These are phyloP conservation scores for Sesamia inferens DNA, from an alignment of 2,888 invertebrate species.

Conservation along the genomic window DNA sequence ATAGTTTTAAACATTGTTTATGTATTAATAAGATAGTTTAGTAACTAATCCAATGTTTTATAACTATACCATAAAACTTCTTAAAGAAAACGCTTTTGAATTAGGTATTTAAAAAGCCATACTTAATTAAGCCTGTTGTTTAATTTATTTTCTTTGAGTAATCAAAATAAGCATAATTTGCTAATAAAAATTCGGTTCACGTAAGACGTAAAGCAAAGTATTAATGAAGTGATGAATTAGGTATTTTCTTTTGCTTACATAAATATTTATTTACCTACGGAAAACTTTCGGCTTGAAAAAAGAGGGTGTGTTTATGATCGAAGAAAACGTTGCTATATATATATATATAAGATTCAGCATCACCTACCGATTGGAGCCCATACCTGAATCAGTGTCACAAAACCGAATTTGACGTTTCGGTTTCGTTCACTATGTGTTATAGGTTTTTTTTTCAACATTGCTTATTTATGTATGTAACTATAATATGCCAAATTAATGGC, in stretches of 20 bases:
- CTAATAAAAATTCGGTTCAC: conserved; percentile 43
- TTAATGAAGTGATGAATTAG: conserved; percentile 45
- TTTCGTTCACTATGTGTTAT: not conserved
- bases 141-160: conserved; percentile 44
- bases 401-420: not conserved
- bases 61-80: not conserved
- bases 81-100: not conserved
- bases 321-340: not conserved
- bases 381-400: not conserved
- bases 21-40: not conserved
- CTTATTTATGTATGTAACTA: not conserved
- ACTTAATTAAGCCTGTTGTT: conserved; percentile 36
- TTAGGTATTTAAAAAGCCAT: conserved; percentile 23
- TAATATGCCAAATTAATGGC: not conserved
- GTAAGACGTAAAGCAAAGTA: conserved; percentile 41
- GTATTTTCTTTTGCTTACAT: conserved; percentile 14
- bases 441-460: not conserved
- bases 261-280: not conserved
- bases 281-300: not conserved
- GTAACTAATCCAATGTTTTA: too few species aligned
- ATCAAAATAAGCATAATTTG: conserved; percentile 39
- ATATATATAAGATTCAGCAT: not conserved
- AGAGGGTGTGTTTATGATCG: not conserved
- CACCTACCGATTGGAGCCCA: too few species aligned
- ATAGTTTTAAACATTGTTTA: not conserved